Evolutionary conservation across 2,113 vertebrate species (phyloP), one percentile per base, ranked within the genome.

Genomic region (Dipodomys spectabilis): DNA sequence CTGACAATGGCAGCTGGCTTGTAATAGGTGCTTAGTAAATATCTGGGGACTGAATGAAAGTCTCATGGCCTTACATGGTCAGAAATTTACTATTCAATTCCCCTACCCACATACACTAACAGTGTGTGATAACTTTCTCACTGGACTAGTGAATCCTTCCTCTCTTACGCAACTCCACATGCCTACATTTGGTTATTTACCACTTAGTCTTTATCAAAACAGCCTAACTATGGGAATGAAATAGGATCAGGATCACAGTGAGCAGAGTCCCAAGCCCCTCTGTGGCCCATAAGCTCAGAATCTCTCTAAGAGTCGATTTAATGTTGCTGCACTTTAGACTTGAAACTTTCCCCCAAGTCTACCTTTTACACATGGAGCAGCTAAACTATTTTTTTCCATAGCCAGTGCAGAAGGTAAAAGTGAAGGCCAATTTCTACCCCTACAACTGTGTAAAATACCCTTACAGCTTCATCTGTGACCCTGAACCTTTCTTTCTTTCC

Each of bases 381-480:
- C 35, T 78, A 16, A 94, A 67, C 15, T 39, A 1, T 25, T 16
- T 67, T 44, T 71, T 53, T 19, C 16, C 18, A 83, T 45, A 91
- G 82, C 20, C 81, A 85, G 39, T 5, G n/a, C 0, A 49, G 93
- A 85, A 86, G 44, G 65, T 88, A 91, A 93, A 90, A 93, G 80
- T 35, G 84, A 92, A 71, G 77, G 39, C 75, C 44, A 67, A 28
- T 88, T 90, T 90, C 71, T 95, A 92, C 67, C 62, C 71, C 60
- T 32, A 90, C 94, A 94, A 92, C 45, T 27, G 16, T 64, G 35
- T 80, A 89, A 92, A 92, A 88, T 30, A 64, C 64, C 69, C 90
- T 87, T 60, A 86, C 69, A 74, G 74, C 73, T 94, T 95, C 90
- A 71, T 95, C 88, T 73, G 74, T 94, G 92, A 94, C 78, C 90